Base-by-base conservation (phyloP, 2,888 invertebrate species). In the Graphium colonna region DNA sequence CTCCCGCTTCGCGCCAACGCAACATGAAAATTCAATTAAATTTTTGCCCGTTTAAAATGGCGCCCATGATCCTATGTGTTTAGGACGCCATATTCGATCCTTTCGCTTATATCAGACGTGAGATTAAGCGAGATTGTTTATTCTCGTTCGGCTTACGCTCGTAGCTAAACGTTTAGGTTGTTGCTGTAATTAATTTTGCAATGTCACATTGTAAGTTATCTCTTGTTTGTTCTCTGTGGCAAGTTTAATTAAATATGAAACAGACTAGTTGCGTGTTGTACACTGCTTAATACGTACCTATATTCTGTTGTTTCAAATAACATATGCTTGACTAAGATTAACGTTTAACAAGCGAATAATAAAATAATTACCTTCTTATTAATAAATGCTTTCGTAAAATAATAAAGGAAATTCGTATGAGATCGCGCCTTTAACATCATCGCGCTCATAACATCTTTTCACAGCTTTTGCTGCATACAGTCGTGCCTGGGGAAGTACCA, bases 71-170 rank as follows among this genome's bases (percentile, higher is more conserved):
- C 26, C 52, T 54, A 51, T 54, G 48, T 54, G 45, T 60, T 58
- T 56, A 52, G 55, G 57, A 56, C 51, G 46, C 26, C 43, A 52
- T 55, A 55, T 59, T 57, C 44, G 48, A 51, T 51, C 46, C 45
- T 16, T 43, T 57, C 59, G 57, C 57, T 55, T 54, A 50, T 45
- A 54, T 43, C 44, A 52, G 51, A 57, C 56, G 56, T 55, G 45
- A 60, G 51, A 56, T 62, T 57, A 58, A 55, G 43, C 48, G 46
- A 13, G 51, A 54, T 57, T 58, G 49, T 59, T 58, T 52, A 55
- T 53, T 58, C 53, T 47, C 46, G 38, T 58, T 21, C 21, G 21
- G 21, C 5, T 57, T 45, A 38, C 21, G 21, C 53, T 47, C 28
- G 31, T 45, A 26, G 46, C 42, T 8, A 26, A 44, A 39, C 39